Conservation (phyloP, 2,888 invertebrate species). For the Meganola albula region DNA sequence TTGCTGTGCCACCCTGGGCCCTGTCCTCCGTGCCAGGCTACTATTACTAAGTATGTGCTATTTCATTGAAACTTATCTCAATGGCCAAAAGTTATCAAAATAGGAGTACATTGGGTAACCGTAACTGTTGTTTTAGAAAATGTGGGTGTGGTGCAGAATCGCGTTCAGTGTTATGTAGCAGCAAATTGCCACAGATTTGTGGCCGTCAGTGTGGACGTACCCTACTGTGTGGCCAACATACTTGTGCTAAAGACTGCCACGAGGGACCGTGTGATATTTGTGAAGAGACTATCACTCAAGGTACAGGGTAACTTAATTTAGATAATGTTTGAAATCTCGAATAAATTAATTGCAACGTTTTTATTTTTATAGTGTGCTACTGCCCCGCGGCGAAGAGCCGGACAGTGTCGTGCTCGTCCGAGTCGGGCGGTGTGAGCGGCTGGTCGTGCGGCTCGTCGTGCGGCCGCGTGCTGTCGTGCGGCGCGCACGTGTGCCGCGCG, state of each 20-base stretch:
- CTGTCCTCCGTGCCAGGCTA: conserved; percentile 92
- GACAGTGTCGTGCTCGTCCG: conserved; percentile 44
- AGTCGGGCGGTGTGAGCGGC: conserved; percentile 20
- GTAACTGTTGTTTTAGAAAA: conserved; percentile 59
- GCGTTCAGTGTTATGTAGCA: conserved; percentile 82
- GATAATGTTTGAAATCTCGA: neutral
- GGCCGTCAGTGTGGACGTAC: conserved; percentile 83
- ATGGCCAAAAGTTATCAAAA: too few species aligned
- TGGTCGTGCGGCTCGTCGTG: conserved; percentile 86
- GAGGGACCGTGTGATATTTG: conserved; percentile 87
- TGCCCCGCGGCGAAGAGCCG: conserved; percentile 48
- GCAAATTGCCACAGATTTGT: conserved; percentile 85
- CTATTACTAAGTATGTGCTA: conserved; percentile 76
- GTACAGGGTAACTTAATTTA: conserved; percentile 41
- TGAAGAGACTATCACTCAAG: conserved; percentile 80
- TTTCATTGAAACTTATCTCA: neutral
- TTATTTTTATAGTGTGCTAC: conserved; percentile 47
- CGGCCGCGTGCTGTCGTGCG: conserved; percentile 89
- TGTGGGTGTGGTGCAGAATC: conserved; percentile 89
- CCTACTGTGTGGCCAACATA: conserved; percentile 87
- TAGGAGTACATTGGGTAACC: too few species aligned
- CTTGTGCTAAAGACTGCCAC: conserved; percentile 87
- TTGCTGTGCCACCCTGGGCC: conserved; percentile 96
- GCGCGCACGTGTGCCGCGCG: conserved; percentile 91
- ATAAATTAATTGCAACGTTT: neutral